Percentiles rank a stretch among this genome's conserved stretches.
Conservation (phyloP, 2,113 vertebrate genomes). For the Orthonyx spaldingii region DNA sequence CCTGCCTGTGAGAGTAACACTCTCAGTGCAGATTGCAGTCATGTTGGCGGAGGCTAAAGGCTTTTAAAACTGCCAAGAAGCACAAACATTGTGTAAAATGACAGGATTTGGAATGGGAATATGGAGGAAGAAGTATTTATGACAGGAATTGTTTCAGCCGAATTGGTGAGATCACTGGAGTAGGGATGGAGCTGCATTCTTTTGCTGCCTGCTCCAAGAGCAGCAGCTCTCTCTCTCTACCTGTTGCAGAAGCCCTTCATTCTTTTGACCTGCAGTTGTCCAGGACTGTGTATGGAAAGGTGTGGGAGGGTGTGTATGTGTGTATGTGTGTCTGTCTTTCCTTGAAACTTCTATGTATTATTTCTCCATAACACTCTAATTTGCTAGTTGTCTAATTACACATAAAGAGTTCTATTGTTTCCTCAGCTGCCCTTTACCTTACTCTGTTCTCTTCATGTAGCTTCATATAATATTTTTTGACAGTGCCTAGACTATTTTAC, state of each 20-base stretch:
- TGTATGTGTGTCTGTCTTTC: not conserved
- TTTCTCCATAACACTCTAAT: not conserved
- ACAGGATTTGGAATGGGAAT: not conserved
- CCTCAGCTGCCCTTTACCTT: not conserved
- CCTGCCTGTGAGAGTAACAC: not conserved
- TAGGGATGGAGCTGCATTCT: not conserved
- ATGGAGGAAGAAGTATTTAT: not conserved
- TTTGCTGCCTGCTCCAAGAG: not conserved
- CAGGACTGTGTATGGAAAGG: not conserved
- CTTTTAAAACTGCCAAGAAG: not conserved
- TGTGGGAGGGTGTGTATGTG: too few relatives aligned
- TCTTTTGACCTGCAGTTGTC: not conserved
- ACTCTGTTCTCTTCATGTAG: not conserved
- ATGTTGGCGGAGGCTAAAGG: not conserved
- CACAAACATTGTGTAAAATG: not conserved
- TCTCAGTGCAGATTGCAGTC: not conserved
- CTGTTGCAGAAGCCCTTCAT: not conserved
- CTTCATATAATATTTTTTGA: not conserved
- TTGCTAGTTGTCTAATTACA: not conserved
- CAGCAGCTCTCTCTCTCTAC: not conserved
- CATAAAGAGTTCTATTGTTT: not conserved
- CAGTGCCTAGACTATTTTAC: not conserved
- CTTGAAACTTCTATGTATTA: not conserved
- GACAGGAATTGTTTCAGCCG: not conserved
- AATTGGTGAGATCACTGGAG: not conserved